Evolutionary conservation across 2,113 vertebrate genomes (phyloP), one percentile per base, ranked within the genome.

Genomic region (human (Homo sapiens)): DNA sequence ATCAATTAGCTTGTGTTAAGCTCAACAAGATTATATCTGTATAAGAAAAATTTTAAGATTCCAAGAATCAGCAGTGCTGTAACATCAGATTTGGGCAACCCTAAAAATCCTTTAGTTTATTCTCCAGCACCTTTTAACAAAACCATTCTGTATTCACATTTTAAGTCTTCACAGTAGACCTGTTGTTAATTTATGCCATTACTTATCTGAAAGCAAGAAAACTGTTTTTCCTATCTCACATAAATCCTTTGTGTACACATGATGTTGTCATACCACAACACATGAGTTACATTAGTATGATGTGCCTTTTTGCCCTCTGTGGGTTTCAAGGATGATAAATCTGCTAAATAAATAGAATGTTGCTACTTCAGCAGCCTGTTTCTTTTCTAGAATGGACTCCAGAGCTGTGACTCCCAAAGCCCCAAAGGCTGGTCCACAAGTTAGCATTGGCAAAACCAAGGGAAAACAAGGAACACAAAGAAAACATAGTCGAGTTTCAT

Each of bases 171-270:
- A 76, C 25, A 84, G 43, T 27, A 90, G 55, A 96, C 35, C n/a
- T 91, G 40, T 70, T 89, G 35, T 72, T 91, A 96, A 35, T 25
- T 83, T 6, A 86, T 59, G 23, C 59, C 20, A 79, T 88, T 82
- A 81, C 88, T 80, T 94, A 72, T 45, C 38, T 61, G 76, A 87
- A 83, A 80, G 35, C 72, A 96, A 88, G 76, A 78, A 84, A 89
- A 68, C 23, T 16, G 57, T 59, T 76, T 59, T 75, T 92, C 38
- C 40, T 72, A 45, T 94, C 55, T 97, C 84, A 75, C n/a, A 81
- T 83, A 79, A 96, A 72, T 85, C 50, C 45, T 52, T 90, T 43
- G 12, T 27, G n/a, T 57, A 70, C 43, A 66, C 16, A n/a, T 32
- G 73, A 83, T 87, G 25, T 27, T 89, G 82, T 86, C 87, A 40